Evolutionary conservation across 2,113 vertebrate species (phyloP), one percentile per base, ranked within the genome.

Genomic region (Charadrius vociferus): DNA sequence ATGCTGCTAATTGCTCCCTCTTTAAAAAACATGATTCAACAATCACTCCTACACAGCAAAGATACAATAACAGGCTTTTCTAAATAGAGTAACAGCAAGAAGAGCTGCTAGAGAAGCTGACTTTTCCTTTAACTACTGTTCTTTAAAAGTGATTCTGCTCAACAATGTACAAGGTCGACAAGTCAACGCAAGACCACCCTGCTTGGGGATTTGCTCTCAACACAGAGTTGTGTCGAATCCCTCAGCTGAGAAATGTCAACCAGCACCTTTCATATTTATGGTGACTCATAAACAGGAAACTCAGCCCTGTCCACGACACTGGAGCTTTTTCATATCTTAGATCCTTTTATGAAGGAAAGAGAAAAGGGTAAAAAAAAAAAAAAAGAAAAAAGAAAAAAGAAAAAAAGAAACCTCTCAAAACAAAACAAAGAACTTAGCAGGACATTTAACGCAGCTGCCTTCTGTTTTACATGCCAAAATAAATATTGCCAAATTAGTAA

Each of bases 281-380:
- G 98, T 98, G 98, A 98, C 97, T 98, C 98, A 98, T 98, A 98
- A 99, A 98, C 98, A 98, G 98, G 98, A 99, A 99, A 96, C 96
- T 95, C 91, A 91, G 96, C 95, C 95, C 97, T 97, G 97, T 98
- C 97, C 96, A 94, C 92, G 97, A 98, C 98, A 97, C 93, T 97
- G 95, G 94, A 97, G 94, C 93, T 98, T 98, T 98, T 98, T 98
- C 97, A 97, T 98, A 98, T 98, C 97, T 98, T 95, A 97, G 97
- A 98, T 97, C 97, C 95, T 98, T 97, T 98, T 97, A 98, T 91
- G 95, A 97, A 94, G 71, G 41, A 81, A 82, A 95, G 88, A 93
- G 59, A 66, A 86, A 92, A 68, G 53, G n/a, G 36, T 26, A 36
- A 96, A 67, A 59, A 72, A 47, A 81, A 93, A 84, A 85, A 83